These are phyloP conservation scores for Macquaria ambigua DNA, from an alignment of 2,113 vertebrate genomes.

Conservation along the genomic window DNA sequence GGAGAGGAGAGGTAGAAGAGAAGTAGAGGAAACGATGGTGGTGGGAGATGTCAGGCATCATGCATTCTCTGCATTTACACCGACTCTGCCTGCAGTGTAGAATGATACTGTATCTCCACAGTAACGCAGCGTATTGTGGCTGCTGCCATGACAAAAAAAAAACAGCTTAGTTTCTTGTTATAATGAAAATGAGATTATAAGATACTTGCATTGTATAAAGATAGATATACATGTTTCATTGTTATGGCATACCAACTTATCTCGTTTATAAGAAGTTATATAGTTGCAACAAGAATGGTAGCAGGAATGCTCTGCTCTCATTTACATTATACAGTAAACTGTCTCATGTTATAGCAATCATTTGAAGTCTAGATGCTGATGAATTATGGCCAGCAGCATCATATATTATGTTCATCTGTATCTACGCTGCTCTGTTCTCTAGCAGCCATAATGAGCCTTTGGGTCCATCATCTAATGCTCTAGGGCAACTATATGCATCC, in stretches of 20 bases:
- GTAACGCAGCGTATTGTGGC: background rate
- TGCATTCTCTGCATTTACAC: conserved; percentile 52
- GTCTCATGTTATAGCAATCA: background rate
- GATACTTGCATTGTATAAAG: background rate
- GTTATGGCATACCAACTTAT: background rate
- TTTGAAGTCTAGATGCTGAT: background rate
- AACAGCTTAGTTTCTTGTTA: background rate
- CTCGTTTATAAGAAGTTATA: background rate
- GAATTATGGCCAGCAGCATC: background rate
- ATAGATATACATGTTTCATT: too few species aligned
- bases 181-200: background rate
- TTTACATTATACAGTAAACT: background rate
- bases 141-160: conserved; percentile 5
- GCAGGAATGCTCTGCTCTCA: background rate
- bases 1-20: conserved; percentile 33
- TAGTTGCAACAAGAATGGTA: background rate
- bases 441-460: conserved; percentile 13
- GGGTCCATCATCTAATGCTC: conserved; percentile 13
- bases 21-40: conserved; percentile 36
- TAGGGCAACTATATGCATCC: conserved; percentile 1
- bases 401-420: background rate
- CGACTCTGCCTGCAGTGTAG: conserved; percentile 17
- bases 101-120: background rate
- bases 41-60: conserved; percentile 50
- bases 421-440: background rate